phyloP scores from a whole-genome alignment of 2,797 vertebrate genomes.

The Emydoidea blandingii region DNA sequence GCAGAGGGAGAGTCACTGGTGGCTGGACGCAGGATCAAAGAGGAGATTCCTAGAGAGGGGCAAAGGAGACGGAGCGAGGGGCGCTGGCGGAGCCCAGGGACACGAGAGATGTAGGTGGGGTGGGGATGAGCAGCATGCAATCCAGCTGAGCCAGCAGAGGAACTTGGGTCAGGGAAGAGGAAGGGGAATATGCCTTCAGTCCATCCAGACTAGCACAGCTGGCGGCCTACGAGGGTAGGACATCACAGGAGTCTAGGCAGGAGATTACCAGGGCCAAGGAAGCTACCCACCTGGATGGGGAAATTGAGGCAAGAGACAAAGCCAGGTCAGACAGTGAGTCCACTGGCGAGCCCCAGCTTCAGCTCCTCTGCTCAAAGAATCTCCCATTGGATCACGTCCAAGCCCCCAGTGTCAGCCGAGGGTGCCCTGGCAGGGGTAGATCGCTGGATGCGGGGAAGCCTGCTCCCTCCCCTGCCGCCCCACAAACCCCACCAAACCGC shows the following conservation, averaged over 20 bases:
- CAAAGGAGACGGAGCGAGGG: accelerated
- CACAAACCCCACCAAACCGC: background rate
- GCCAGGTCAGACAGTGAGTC: background rate
- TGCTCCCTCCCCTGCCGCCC: background rate
- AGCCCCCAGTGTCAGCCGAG: background rate
- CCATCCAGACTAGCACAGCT: background rate
- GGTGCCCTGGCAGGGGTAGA: background rate
- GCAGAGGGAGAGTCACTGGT: background rate
- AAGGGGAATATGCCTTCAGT: background rate
- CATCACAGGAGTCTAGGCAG: background rate
- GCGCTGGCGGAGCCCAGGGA: background rate
- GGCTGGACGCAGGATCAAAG: background rate
- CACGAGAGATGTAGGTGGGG: background rate
- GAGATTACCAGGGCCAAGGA: background rate
- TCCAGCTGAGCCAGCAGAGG: background rate
- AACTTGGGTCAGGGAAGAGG: background rate
- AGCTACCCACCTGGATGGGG: background rate
- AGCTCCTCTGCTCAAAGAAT: background rate
- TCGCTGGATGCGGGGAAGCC: no score
- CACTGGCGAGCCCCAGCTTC: background rate
- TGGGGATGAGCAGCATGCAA: background rate
- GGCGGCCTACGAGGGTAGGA: background rate
- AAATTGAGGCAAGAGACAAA: background rate
- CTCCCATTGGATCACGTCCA: background rate
- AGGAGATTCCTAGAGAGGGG: background rate